Conservation (phyloP, 2,113 vertebrate species). For the Barbus barbus region DNA sequence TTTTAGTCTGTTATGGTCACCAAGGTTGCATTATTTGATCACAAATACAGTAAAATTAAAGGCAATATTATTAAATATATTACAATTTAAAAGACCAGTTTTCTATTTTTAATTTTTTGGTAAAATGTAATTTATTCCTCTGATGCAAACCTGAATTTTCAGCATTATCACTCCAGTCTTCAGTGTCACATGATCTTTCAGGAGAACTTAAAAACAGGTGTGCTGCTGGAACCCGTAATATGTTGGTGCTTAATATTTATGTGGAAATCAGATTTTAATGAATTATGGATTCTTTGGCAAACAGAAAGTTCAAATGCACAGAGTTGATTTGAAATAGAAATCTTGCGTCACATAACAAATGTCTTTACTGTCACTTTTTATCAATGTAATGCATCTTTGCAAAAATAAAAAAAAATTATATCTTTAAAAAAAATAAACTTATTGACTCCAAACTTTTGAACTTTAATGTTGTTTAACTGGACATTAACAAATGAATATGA, state of each 20-base stretch:
- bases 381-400: background rate
- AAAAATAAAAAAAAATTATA: background rate
- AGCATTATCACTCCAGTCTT: background rate
- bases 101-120: too few species aligned
- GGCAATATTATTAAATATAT: background rate
- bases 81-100: too few species aligned
- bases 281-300: background rate
- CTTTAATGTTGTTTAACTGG: too few species aligned
- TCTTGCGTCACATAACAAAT: background rate
- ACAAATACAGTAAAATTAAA: background rate
- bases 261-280: too few species aligned
- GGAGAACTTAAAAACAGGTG: background rate
- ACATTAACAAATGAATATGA: too few species aligned
- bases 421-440: too few species aligned
- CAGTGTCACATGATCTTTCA: background rate
- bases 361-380: background rate
- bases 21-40: background rate
- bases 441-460: background rate
- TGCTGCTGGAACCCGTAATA: background rate
- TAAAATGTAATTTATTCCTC: background rate
- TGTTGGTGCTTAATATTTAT: background rate
- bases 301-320: background rate
- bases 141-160: background rate
- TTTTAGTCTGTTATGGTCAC: background rate
- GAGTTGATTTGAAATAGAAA: background rate